A percentile compares a stretch with the other conserved stretches of the same genome.
Conservation (phyloP, 2,113 vertebrate genomes). For the Puma concolor region DNA sequence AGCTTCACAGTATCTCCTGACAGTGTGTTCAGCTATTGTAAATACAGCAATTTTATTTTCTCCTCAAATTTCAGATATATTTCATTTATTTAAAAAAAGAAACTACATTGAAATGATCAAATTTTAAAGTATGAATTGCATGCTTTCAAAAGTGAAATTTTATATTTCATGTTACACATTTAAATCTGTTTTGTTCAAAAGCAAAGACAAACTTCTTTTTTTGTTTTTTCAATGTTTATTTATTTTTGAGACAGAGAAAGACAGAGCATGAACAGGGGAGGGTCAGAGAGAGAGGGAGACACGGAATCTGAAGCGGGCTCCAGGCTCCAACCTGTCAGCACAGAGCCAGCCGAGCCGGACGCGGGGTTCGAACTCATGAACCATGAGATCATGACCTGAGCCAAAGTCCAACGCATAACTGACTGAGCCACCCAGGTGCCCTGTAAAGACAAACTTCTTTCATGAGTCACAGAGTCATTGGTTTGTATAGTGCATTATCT, state of each 20-base stretch:
- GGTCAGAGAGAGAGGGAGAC: too few relatives aligned
- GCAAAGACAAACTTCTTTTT: slow-evolving; percentile 10
- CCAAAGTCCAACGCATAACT: too few relatives aligned
- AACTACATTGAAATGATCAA: slow-evolving; percentile 47
- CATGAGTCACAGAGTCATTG: neutral
- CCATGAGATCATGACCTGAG: too few relatives aligned
- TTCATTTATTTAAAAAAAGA: slow-evolving; percentile 57
- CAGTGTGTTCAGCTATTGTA: slow-evolving; percentile 61
- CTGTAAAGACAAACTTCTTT: neutral
- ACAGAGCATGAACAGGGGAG: too few relatives aligned
- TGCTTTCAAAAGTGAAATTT: slow-evolving; percentile 54
- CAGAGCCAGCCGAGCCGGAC: too few relatives aligned
- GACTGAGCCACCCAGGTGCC: too few relatives aligned
- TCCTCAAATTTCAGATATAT: slow-evolving; percentile 60
- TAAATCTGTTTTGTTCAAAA: slow-evolving; percentile 55
- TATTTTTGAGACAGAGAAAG: too few relatives aligned
- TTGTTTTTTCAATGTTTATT: too few relatives aligned
- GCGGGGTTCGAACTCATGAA: too few relatives aligned
- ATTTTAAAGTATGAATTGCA: slow-evolving; percentile 50
- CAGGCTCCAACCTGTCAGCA: too few relatives aligned
- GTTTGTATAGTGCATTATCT: slow-evolving; percentile 11
- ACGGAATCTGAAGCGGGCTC: too few relatives aligned
- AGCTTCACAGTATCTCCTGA: slow-evolving; percentile 49
- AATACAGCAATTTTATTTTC: slow-evolving; percentile 64
- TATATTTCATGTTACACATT: slow-evolving; percentile 29